Base-by-base conservation (phyloP, 1,140 invertebrate genomes). In the Drosophila malerkotliana region DNA sequence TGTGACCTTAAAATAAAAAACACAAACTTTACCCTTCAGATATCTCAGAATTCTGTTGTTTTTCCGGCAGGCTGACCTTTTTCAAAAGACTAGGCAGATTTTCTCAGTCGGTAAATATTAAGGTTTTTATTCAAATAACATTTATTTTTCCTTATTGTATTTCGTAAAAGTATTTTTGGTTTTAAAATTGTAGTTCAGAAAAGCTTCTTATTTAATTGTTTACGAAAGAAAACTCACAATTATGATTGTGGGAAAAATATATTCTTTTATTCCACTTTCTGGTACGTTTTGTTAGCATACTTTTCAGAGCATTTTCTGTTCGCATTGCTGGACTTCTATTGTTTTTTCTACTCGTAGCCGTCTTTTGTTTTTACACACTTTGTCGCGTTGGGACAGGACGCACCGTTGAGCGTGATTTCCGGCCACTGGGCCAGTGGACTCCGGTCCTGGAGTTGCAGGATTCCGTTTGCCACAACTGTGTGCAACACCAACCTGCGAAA, bases 341-440 rank as follows among this genome's bases (percentile, higher is more conserved):
- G 26, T 34, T 21, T 28, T 47, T 24, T 34, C 48, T 48, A 32
- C 56, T 26, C 54, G 59, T 58, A 64, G 41, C 51, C 26, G 32
- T 67, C 63, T 69, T 69, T 74, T 69, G 61, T 64, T 76, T 62
- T 80, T 58, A 9, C 63, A 79, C 66, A 79, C 66, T 81, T 85
- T 71, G 63, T 49, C 74, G 77, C 64, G 57, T 41, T 73, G 56
- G 62, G 47, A 63, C 47, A 44, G 57, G 69, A 73, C 51, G 77
- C 48, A 67, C 57, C 61, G 57, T 45, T 67, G 68, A 82, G 82
- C 82, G 83, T 82, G 74, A 87, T 87, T 87, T 87, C 83, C 82
- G 82, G 69, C 69, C 82, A 76, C 66, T 57, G 59, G 52, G 51
- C 34, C 69, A 58, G 37, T 52, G 51, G 71, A 57, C 77, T 72